Evolutionary conservation across 2,113 vertebrate genomes (phyloP).

Genomic region (Galeopterus variegatus): DNA sequence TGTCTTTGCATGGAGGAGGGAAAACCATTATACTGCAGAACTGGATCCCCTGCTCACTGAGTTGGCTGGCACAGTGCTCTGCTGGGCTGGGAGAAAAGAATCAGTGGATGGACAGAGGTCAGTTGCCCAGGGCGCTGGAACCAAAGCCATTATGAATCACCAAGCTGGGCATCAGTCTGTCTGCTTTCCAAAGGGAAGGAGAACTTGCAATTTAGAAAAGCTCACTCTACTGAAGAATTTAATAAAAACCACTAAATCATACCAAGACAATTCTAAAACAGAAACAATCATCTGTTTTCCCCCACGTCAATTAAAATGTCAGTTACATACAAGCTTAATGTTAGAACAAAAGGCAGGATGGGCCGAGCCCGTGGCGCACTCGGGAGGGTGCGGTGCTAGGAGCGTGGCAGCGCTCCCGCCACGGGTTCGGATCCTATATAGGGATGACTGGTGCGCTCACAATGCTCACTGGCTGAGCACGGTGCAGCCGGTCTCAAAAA

Average conservation of each 20-base stretch:
- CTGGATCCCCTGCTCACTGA: neutral
- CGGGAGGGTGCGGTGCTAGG: too few species aligned
- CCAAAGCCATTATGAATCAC: neutral
- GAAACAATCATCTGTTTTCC: neutral
- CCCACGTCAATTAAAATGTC: conserved; percentile 22
- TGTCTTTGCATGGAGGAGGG: neutral
- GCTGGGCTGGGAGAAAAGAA: neutral
- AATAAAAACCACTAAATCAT: neutral
- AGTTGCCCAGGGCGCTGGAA: neutral
- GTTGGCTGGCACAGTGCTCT: neutral
- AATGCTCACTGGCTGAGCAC: too few species aligned
- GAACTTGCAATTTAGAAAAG: conserved; percentile 6
- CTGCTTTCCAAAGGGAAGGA: neutral
- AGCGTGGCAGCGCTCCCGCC: too few species aligned
- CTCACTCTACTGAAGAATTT: neutral
- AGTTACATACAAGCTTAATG: conserved; percentile 5
- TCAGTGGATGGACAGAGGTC: neutral
- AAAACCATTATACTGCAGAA: conserved; percentile 28
- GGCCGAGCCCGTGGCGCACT: too few species aligned
- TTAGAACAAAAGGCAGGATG: neutral
- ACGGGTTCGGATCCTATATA: too few species aligned
- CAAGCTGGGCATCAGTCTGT: too few species aligned
- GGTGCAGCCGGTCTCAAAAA: too few species aligned
- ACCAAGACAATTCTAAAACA: neutral
- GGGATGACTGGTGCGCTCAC: too few species aligned